Evolutionary conservation across 2,888 invertebrate species (phyloP).

Genomic region (Anaspis maculata): DNA sequence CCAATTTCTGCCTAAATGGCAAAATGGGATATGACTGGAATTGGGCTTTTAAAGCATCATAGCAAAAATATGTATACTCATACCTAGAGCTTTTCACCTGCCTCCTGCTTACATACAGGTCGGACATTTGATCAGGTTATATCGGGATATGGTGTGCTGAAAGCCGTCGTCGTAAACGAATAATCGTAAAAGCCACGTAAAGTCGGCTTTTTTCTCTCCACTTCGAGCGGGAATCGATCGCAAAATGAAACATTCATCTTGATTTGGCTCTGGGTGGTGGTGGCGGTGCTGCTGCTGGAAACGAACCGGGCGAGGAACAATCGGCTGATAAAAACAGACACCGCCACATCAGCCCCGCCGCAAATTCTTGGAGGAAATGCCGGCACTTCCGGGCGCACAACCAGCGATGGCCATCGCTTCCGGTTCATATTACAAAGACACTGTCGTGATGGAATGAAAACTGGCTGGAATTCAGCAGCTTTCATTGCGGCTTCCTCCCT

Average conservation of each 20-base stretch:
- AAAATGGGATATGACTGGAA: no score
- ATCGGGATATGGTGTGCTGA: constrained; percentile 9
- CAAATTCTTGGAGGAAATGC: constrained; percentile 25
- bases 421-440: constrained; percentile 17
- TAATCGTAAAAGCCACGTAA: constrained; percentile 25
- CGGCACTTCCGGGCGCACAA: constrained; percentile 28
- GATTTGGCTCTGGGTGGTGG: constrained; percentile 24
- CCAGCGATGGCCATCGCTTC: constrained; percentile 29
- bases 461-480: no score
- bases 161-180: constrained; percentile 22
- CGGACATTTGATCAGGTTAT: constrained; percentile 20
- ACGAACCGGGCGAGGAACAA: no score
- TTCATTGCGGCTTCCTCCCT: no score
- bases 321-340: constrained; percentile 30
- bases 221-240: constrained; percentile 10
- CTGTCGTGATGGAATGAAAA: not conserved
- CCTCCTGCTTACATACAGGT: not conserved
- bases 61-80: no score
- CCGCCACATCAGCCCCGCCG: constrained; percentile 23
- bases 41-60: constrained; percentile 1
- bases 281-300: no score
- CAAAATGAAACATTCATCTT: constrained; percentile 29
- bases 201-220: constrained; percentile 13
- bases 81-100: no score
- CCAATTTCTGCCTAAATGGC: no score